A percentile compares a stretch with the other conserved stretches of the same genome.
phyloP scores from a whole-genome alignment of 2,113 vertebrate genomes.

The Sebastes fasciatus region DNA sequence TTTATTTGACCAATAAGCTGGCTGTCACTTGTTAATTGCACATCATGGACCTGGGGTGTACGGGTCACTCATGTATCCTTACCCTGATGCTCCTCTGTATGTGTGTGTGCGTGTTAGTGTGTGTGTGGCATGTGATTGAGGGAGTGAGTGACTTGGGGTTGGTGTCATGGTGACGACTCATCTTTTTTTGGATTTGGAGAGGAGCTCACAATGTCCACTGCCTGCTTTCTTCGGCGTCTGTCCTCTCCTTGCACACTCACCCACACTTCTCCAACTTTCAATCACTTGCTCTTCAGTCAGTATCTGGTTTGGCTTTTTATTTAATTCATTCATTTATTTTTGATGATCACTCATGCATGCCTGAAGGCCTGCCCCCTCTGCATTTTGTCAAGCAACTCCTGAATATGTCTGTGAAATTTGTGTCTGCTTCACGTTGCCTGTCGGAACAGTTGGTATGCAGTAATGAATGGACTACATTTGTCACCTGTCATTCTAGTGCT shows the following conservation, averaged over 20 bases:
- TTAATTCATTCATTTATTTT: slow-evolving; percentile 30
- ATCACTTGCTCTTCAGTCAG: slow-evolving; percentile 58
- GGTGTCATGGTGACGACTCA: slow-evolving; percentile 62
- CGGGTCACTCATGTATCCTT: slow-evolving; percentile 78
- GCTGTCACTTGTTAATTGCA: slow-evolving; percentile 84
- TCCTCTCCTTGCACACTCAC: slow-evolving; percentile 73
- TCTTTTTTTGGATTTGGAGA: slow-evolving; percentile 65
- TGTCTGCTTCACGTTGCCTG: slow-evolving; percentile 50
- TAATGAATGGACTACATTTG: slow-evolving; percentile 51
- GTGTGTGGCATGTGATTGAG: slow-evolving; percentile 27
- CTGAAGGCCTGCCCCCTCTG: slow-evolving; percentile 65
- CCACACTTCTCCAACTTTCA: slow-evolving; percentile 62
- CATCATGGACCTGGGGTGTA: slow-evolving; percentile 78
- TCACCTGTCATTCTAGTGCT: slow-evolving; percentile 51
- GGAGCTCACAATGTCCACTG: slow-evolving; percentile 72
- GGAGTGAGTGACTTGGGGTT: slow-evolving; percentile 52
- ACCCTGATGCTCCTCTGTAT: slow-evolving; percentile 68
- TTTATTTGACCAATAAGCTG: slow-evolving; percentile 80
- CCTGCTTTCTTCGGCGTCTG: slow-evolving; percentile 76
- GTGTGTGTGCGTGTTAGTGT: slow-evolving; percentile 4
- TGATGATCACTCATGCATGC: slow-evolving; percentile 73
- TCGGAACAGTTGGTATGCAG: slow-evolving; percentile 50
- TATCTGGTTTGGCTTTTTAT: slow-evolving; percentile 48
- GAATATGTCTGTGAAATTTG: slow-evolving; percentile 58
- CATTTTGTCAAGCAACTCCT: slow-evolving; percentile 72